Evolutionary conservation across 2,797 vertebrate genomes (phyloP).

Genomic region (Phaenicophaeus curvirostris): DNA sequence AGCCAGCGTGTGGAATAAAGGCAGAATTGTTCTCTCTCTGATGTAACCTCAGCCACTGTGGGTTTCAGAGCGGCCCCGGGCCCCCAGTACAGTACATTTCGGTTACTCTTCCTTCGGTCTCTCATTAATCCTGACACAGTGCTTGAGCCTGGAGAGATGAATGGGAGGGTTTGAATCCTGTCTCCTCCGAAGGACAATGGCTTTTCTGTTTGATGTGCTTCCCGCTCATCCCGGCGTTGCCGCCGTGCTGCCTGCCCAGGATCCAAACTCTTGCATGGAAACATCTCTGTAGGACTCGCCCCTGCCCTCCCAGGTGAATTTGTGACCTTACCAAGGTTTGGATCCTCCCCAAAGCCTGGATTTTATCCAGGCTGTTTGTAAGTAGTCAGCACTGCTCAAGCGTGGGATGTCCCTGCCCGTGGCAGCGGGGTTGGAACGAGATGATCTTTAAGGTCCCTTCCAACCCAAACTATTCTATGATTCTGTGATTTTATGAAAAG

Average conservation of each 20-base stretch:
- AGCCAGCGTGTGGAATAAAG: slow-evolving; percentile 20
- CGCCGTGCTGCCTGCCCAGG: neutral
- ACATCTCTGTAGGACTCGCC: neutral
- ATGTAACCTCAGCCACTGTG: slow-evolving; percentile 2
- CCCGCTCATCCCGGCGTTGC: neutral
- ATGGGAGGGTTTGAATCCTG: slow-evolving; percentile 7
- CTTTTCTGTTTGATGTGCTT: slow-evolving; percentile 40
- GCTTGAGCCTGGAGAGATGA: neutral
- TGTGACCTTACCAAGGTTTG: neutral
- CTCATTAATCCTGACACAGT: slow-evolving; percentile 33
- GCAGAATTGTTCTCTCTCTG: slow-evolving; percentile 33
- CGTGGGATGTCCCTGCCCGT: no score
- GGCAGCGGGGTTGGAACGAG: no score
- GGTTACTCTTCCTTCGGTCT: neutral
- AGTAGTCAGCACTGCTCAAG: neutral
- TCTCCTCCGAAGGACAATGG: slow-evolving; percentile 34
- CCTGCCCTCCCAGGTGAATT: neutral
- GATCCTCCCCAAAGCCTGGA: neutral
- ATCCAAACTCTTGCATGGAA: neutral
- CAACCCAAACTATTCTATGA: no score
- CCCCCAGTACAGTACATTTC: neutral
- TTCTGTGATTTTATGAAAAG: no score
- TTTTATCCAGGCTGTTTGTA: neutral
- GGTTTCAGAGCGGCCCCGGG: neutral
- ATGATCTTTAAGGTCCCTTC: no score